These are phyloP conservation scores for Pherbina coryleti DNA, from an alignment of 2,888 invertebrate genomes.

Conservation along the genomic window DNA sequence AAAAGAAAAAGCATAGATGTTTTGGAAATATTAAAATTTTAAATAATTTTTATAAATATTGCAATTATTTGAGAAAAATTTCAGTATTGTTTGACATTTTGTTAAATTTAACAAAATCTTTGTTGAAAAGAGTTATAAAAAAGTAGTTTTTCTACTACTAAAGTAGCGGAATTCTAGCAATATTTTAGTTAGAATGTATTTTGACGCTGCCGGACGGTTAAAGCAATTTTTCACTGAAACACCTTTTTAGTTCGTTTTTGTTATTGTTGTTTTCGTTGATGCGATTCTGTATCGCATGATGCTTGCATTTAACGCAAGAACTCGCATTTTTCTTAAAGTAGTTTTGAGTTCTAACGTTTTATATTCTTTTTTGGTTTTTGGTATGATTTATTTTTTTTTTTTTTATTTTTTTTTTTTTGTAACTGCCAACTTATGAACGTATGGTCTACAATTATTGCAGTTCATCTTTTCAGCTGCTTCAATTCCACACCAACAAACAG, in stretches of 20 bases:
- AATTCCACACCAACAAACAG: neutral
- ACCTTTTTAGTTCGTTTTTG: neutral
- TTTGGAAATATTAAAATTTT: no score
- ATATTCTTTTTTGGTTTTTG: neutral
- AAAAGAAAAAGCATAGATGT: no score
- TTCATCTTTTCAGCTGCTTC: constrained; percentile 10
- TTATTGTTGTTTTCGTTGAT: neutral
- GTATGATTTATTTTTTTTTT: neutral
- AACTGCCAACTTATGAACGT: neutral
- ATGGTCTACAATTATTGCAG: constrained; percentile 29
- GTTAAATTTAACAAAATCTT: no score
- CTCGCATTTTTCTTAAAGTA: constrained; percentile 1
- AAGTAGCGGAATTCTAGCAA: no score
- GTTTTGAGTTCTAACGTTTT: neutral
- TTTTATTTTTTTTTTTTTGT: neutral
- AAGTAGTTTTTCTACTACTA: no score
- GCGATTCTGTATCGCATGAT: neutral
- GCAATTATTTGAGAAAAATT: no score
- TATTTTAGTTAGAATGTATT: no score
- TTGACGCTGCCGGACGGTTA: no score
- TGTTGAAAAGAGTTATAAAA: no score
- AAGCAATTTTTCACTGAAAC: no score
- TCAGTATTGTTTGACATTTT: no score
- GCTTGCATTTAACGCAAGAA: neutral
- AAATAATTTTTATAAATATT: no score